phyloP scores from a whole-genome alignment of 2,888 invertebrate species.

The Tolmerus cingulatus region DNA sequence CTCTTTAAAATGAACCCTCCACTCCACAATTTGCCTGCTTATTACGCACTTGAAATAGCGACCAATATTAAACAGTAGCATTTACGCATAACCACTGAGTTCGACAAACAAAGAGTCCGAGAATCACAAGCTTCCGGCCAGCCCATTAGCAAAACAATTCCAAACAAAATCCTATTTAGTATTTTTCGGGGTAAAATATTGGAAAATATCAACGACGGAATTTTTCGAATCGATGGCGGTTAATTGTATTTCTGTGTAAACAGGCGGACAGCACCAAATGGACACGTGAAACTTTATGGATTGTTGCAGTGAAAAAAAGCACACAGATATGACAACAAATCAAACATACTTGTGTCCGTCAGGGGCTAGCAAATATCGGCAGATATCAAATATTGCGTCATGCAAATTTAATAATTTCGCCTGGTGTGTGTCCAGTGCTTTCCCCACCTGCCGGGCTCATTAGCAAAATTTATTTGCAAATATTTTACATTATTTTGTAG shows the following conservation, averaged over 20 bases:
- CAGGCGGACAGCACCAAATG: not conserved
- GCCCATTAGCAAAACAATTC: not conserved
- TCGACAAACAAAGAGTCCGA: not conserved
- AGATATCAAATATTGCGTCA: slow-evolving; percentile 34
- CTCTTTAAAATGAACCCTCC: not conserved
- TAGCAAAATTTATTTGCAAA: not conserved
- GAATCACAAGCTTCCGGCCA: not conserved
- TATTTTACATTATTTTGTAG: not conserved
- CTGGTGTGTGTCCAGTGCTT: not conserved
- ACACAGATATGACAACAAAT: slow-evolving; percentile 47
- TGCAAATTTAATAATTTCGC: not conserved
- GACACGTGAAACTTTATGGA: not conserved
- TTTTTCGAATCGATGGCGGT: not conserved
- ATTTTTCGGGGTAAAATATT: not conserved
- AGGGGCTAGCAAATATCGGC: slow-evolving; percentile 33
- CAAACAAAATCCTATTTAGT: not conserved
- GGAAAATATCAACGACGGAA: not conserved
- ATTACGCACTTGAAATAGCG: not conserved
- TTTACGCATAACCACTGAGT: not conserved
- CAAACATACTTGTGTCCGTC: slow-evolving; percentile 34
- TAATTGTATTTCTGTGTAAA: slow-evolving; percentile 22
- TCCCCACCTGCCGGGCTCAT: not conserved
- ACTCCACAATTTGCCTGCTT: not conserved
- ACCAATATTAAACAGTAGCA: not conserved
- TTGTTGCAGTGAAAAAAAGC: slow-evolving; percentile 20